Evolutionary conservation across 1,140 invertebrate genomes (phyloP).

Genomic region (Leptinotarsa undecemlineata): DNA sequence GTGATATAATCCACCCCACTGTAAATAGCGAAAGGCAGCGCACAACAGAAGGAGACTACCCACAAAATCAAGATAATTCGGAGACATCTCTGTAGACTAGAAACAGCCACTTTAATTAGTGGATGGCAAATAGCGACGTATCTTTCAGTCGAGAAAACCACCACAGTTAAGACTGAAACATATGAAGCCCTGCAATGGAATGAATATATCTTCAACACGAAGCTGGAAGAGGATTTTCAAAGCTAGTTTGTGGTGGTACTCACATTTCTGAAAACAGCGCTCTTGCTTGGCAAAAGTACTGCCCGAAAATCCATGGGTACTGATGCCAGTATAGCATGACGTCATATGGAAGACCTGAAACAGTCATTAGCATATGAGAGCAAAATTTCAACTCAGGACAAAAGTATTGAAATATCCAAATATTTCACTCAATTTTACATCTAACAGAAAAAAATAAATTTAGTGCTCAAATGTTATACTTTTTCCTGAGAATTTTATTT

Average conservation of each 20-base stretch:
- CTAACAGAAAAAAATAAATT: too few species aligned
- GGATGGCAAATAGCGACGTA: slow-evolving; percentile 94
- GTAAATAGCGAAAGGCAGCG: slow-evolving; percentile 77
- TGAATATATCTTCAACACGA: too few species aligned
- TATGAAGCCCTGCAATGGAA: slow-evolving; percentile 73
- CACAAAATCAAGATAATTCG: slow-evolving; percentile 80
- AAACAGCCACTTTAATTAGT: slow-evolving; percentile 76
- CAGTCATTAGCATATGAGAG: neutral
- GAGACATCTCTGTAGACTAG: slow-evolving; percentile 77
- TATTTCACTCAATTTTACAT: too few species aligned
- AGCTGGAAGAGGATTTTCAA: neutral
- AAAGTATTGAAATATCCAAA: too few species aligned
- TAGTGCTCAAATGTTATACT: too few species aligned
- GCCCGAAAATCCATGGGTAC: slow-evolving; percentile 87
- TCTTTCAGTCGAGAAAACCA: slow-evolving; percentile 83
- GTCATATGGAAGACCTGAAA: slow-evolving; percentile 85
- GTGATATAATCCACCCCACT: slow-evolving; percentile 72
- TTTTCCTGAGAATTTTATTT: too few species aligned
- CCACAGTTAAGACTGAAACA: slow-evolving; percentile 88
- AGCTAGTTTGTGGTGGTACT: slow-evolving; percentile 55
- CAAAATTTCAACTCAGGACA: too few species aligned
- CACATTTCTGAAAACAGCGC: slow-evolving; percentile 84
- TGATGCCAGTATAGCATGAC: slow-evolving; percentile 89
- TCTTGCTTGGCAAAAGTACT: slow-evolving; percentile 81
- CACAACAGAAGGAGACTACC: slow-evolving; percentile 74